Conservation (phyloP, 1,140 invertebrate genomes). For the Steinernema khuongi region DNA sequence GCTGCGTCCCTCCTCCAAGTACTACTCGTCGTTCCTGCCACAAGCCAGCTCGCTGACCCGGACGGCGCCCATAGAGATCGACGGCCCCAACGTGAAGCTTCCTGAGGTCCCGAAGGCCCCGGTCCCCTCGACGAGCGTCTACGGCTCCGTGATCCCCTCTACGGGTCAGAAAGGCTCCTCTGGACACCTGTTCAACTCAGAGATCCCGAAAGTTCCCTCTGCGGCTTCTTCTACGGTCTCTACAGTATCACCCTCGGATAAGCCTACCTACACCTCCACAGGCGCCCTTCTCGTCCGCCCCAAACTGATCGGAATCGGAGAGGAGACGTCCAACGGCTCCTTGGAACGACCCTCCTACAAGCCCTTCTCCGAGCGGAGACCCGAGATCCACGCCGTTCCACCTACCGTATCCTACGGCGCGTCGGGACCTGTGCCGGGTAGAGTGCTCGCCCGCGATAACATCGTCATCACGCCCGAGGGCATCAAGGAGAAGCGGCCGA, state of each 20-base stretch:
- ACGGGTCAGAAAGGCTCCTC: too few relatives aligned
- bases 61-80: constrained; percentile 30
- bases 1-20: neutral
- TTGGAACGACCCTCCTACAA: neutral
- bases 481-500: constrained; percentile 30
- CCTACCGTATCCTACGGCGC: constrained; percentile 34
- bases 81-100: constrained; percentile 32
- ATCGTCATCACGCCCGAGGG: constrained; percentile 40
- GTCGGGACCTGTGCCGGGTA: constrained; percentile 34
- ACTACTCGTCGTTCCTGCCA: neutral
- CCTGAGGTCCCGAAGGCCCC: neutral
- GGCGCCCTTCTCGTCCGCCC: neutral
- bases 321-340: neutral
- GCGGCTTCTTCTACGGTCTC: neutral
- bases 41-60: neutral
- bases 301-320: neutral
- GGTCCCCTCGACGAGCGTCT: neutral
- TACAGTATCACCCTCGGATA: neutral
- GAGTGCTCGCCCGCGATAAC: constrained; percentile 31
- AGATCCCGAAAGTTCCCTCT: constrained; percentile 24
- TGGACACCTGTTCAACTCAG: too few relatives aligned
- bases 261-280: constrained; percentile 3
- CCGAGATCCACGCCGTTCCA: neutral
- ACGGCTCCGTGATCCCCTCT: constrained; percentile 23
- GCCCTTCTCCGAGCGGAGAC: neutral